A percentile compares a stretch with the other conserved stretches of the same genome.
Conservation (phyloP, 2,888 invertebrate genomes). For the Eilema griseolum region DNA sequence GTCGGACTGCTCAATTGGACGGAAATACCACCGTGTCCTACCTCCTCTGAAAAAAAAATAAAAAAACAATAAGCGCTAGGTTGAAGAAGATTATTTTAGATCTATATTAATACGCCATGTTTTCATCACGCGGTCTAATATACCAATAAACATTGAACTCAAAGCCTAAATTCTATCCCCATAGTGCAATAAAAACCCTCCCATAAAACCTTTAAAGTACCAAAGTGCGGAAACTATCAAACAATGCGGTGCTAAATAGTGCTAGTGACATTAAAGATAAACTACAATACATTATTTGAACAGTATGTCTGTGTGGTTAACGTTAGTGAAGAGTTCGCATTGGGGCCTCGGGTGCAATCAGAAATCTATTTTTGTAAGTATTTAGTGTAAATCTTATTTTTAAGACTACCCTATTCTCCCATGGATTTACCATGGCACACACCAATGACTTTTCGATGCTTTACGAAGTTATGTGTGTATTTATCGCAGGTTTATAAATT, state of each 20-base stretch:
- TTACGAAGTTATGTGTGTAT: too few relatives aligned
- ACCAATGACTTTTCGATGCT: too few relatives aligned
- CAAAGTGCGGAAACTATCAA: background rate
- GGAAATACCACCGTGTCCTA: too few relatives aligned
- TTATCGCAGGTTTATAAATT: too few relatives aligned
- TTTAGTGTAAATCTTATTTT: constrained; percentile 14
- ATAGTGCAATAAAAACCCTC: background rate
- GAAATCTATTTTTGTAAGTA: constrained; percentile 79
- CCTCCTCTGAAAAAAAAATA: too few relatives aligned
- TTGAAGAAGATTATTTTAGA: background rate
- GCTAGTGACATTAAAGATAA: constrained; percentile 16
- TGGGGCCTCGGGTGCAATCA: constrained; percentile 81
- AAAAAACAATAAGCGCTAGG: too few relatives aligned
- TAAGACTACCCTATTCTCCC: background rate
- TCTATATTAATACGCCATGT: background rate
- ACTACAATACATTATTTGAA: constrained; percentile 13
- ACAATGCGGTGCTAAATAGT: constrained; percentile 17
- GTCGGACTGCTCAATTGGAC: too few relatives aligned
- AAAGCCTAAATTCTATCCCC: too few relatives aligned
- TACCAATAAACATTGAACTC: background rate
- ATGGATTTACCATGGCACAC: too few relatives aligned
- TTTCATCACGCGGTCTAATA: background rate
- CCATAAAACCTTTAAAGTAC: background rate
- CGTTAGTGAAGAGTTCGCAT: constrained; percentile 83
- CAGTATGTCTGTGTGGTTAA: constrained; percentile 88